Evolutionary conservation across 2,797 vertebrate species (phyloP), one percentile per base, ranked within the genome.

Genomic region (Schizothorax lantsangensis): DNA sequence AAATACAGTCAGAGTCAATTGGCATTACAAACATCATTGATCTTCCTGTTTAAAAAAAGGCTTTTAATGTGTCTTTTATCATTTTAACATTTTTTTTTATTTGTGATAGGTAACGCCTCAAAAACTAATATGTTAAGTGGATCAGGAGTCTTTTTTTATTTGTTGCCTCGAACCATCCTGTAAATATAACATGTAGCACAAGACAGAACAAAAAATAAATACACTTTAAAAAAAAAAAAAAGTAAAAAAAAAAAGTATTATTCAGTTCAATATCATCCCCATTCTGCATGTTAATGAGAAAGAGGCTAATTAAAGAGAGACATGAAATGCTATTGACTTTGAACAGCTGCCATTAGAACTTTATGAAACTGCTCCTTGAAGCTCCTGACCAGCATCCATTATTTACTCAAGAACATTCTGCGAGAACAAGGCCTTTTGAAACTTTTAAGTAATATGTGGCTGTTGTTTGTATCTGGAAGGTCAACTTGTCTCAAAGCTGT

Each of bases 271-370:
- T 86, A 88, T 26, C 10, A 91, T 83, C 84, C 81, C 87, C 90
- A 86, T 93, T 92, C 90, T 87, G 86, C 30, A 21, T 83, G 86
- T 84, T 93, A 93, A 93, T 93, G 90, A 91, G 77, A 59, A n/a
- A n/a, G 21, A 57, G 52, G 88, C 84, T 92, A 91, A 94, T 94
- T 92, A 92, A 88, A 91, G 89, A 85, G 91, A 91, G 88, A 92
- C 85, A 91, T 90, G 85, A 90, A 92, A 90, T 89, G 89, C 83
- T 91, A 92, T 90, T 91, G 91, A 94, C 91, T 92, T 90, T 91
- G 89, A 92, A 86, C 40, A 86, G 23, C 84, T 93, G 64, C 15
- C 64, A 36, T 33, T 68, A 68, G 15, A 93, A 88, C 80, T 49
- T 90, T 89, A 92, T 88, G 87, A 91, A 77, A 84, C 17, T 10